Percentiles rank a stretch among this genome's conserved stretches.
These are phyloP conservation scores for Torymus auratus DNA, from an alignment of 2,888 invertebrate genomes.

Conservation along the genomic window DNA sequence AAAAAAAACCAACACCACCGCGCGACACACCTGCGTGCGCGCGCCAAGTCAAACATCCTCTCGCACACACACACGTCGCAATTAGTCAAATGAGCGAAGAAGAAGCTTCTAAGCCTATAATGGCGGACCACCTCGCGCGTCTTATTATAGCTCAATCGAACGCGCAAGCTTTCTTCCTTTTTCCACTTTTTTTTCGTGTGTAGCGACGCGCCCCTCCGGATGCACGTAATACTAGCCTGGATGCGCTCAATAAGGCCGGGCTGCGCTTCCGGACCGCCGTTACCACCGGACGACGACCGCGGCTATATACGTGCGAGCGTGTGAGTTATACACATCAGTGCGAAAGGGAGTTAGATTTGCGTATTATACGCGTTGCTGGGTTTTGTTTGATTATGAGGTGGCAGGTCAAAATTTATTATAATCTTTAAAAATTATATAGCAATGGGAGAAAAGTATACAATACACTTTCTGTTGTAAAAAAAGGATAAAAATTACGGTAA, in stretches of 20 bases:
- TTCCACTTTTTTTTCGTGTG: not conserved
- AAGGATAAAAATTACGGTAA: too few relatives aligned
- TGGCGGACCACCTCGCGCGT: slow-evolving; percentile 11
- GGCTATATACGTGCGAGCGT: not conserved
- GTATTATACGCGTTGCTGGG: too few relatives aligned
- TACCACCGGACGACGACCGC: slow-evolving; percentile 38
- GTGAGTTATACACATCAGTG: too few relatives aligned
- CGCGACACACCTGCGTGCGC: not conserved
- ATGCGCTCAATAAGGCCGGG: slow-evolving; percentile 61
- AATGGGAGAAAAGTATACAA: too few relatives aligned
- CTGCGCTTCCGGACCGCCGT: slow-evolving; percentile 60
- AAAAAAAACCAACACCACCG: too few relatives aligned
- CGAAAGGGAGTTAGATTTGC: too few relatives aligned
- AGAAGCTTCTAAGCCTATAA: not conserved
- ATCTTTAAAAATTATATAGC: too few relatives aligned
- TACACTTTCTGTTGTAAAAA: too few relatives aligned
- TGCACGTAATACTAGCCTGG: slow-evolving; percentile 61
- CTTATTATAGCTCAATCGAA: slow-evolving; percentile 44
- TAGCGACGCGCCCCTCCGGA: slow-evolving; percentile 59
- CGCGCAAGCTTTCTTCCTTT: slow-evolving; percentile 14
- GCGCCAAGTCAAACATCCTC: slow-evolving; percentile 1
- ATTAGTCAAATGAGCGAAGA: slow-evolving; percentile 11
- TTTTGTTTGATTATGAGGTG: too few relatives aligned
- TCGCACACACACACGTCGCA: not conserved
- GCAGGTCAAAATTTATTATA: too few relatives aligned